phyloP scores from a whole-genome alignment of 2,113 vertebrate species.

The Heliornis fulica region DNA sequence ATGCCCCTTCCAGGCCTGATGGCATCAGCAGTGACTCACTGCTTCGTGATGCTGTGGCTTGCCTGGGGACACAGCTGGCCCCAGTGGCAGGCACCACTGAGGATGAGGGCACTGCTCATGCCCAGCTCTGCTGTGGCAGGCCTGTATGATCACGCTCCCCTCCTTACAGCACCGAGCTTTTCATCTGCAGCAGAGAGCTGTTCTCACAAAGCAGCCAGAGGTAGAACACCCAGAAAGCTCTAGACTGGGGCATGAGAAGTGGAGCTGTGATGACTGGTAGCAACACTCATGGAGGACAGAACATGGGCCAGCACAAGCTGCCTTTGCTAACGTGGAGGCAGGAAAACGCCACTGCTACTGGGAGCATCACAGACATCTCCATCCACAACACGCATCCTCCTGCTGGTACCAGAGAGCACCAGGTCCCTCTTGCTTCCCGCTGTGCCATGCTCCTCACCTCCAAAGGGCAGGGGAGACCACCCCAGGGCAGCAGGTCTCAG shows the following conservation, averaged over 20 bases:
- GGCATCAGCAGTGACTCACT: neutral
- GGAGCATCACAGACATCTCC: neutral
- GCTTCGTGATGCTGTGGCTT: neutral
- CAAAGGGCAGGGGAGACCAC: neutral
- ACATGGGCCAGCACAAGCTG: rapidly evolving
- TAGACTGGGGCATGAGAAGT: neutral
- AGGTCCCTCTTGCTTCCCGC: neutral
- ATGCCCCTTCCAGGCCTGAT: neutral
- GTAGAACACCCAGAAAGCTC: neutral
- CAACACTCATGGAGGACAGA: neutral
- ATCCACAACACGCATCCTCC: neutral
- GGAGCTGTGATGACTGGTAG: neutral
- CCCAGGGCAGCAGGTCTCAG: neutral
- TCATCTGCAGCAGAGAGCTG: neutral
- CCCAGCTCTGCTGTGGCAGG: neutral
- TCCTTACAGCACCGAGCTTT: neutral
- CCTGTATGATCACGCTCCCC: rapidly evolving
- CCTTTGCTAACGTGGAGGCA: neutral
- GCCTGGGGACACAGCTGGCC: neutral
- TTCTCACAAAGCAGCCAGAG: neutral
- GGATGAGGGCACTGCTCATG: neutral
- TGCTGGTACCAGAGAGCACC: neutral
- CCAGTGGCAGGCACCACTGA: neutral
- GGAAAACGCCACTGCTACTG: neutral
- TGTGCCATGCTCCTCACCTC: rapidly evolving